Conservation (phyloP, 2,888 invertebrate genomes). For the Campoplex capitator region DNA sequence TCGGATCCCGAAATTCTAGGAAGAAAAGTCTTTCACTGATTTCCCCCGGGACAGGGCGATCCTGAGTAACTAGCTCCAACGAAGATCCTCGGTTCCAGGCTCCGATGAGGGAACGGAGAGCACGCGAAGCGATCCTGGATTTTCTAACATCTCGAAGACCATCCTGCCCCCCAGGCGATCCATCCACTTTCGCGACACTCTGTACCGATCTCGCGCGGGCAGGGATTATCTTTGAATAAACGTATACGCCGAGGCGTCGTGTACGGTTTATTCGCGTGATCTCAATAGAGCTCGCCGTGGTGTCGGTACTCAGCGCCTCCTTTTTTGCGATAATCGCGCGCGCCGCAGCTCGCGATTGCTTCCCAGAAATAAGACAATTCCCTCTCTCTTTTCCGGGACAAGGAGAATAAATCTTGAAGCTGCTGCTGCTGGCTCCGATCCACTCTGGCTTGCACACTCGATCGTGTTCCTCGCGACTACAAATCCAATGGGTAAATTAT, state of each 20-base stretch:
- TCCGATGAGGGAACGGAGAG: background rate
- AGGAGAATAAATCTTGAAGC: constrained; percentile 36
- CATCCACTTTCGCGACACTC: constrained; percentile 7
- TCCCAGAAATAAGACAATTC: constrained; percentile 41
- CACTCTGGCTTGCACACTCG: background rate
- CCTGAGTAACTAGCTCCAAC: background rate
- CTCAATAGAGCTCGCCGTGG: constrained; percentile 47
- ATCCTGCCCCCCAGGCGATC: no score
- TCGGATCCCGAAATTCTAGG: background rate
- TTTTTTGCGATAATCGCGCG: constrained; percentile 54
- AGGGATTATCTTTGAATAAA: constrained; percentile 5
- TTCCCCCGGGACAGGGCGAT: background rate
- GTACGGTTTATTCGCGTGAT: constrained; percentile 54
- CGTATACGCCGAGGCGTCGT: background rate
- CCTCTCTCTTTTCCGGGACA: constrained; percentile 14
- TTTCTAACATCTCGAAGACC: background rate
- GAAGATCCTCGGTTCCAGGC: background rate
- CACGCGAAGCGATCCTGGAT: no score
- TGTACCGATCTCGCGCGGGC: constrained; percentile 5
- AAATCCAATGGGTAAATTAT: constrained; percentile 7
- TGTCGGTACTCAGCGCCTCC: constrained; percentile 38
- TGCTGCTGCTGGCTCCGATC: no score
- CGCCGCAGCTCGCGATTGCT: constrained; percentile 32
- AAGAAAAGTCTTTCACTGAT: background rate
- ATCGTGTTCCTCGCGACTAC: background rate